Evolutionary conservation across 2,797 vertebrate species (phyloP).

Genomic region (Amblyopsis hoosieri): DNA sequence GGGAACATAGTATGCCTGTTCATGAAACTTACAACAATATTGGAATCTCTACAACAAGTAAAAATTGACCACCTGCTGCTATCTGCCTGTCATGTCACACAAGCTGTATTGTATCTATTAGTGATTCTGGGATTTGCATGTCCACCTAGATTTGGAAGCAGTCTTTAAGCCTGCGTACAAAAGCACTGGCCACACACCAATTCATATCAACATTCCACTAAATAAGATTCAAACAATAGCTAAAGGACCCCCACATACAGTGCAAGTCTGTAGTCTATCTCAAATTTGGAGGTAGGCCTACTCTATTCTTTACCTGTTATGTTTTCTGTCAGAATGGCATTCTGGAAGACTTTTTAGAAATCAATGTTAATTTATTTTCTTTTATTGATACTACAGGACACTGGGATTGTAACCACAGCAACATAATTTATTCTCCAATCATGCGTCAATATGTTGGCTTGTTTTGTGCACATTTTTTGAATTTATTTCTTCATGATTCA

Average conservation of each 20-base stretch:
- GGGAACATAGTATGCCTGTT: no score
- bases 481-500: constrained; percentile 52
- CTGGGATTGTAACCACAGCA: constrained; percentile 71
- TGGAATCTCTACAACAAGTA: no score
- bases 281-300: no score
- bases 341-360: constrained; percentile 47
- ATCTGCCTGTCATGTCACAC: constrained; percentile 28
- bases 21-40: no score
- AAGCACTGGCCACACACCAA: no score
- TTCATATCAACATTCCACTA: no score
- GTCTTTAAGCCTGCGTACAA: no score
- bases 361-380: constrained; percentile 74
- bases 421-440: constrained; percentile 80
- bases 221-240: not conserved
- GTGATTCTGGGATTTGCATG: constrained; percentile 24
- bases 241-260: not conserved
- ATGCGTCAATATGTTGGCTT: constrained; percentile 27
- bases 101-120: constrained; percentile 21
- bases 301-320: constrained; percentile 20
- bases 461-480: no score
- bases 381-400: constrained; percentile 62
- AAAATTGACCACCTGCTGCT: constrained; percentile 17
- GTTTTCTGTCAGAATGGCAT: constrained; percentile 21
- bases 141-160: no score
- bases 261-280: not conserved